Conservation (phyloP, 2,113 vertebrate species). For the Ramphastos sulfuratus region DNA sequence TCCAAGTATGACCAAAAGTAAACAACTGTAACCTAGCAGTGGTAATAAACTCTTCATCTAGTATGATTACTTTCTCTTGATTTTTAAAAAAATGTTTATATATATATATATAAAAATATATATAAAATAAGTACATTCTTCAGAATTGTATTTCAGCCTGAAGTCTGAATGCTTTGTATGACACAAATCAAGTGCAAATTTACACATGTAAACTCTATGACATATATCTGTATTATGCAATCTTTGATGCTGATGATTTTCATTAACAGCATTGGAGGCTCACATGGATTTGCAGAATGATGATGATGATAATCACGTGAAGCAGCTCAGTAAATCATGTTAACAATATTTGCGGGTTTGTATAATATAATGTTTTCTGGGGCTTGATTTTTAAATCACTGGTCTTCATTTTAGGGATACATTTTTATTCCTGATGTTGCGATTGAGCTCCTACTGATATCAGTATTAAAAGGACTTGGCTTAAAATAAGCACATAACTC, state of each 20-base stretch:
- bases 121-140: not conserved
- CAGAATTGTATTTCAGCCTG: not conserved
- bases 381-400: not conserved
- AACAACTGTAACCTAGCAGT: not conserved
- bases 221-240: not conserved
- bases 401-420: not conserved
- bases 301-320: not conserved
- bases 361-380: not conserved
- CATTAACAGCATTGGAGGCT: not conserved
- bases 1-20: not conserved
- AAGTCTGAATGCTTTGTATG: not conserved
- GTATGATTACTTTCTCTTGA: not conserved
- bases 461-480: not conserved
- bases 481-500: not conserved
- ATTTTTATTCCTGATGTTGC: not conserved
- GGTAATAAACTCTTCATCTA: not conserved
- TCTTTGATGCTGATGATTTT: not conserved
- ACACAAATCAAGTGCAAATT: not conserved
- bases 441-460: not conserved
- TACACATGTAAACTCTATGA: not conserved
- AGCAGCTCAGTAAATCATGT: not conserved
- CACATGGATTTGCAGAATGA: not conserved
- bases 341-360: not conserved
- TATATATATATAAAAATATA: not conserved
- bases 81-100: not conserved